Evolutionary conservation across 1,140 invertebrate genomes (phyloP).

Genomic region (Trichoplusia ni): DNA sequence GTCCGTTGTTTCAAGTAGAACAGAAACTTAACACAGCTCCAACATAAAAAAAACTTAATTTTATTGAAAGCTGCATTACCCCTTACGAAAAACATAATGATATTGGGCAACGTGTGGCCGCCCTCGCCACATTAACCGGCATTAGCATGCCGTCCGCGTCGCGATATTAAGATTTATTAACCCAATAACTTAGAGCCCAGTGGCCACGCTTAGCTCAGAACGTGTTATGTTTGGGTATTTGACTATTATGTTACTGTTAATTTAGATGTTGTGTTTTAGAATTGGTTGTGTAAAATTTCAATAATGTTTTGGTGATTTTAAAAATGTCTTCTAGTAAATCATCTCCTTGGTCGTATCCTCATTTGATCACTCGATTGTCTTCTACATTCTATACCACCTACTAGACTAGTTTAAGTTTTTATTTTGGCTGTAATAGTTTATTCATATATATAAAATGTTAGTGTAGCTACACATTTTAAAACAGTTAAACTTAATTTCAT

Average conservation of each 20-base stretch:
- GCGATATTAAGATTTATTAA: slow-evolving; percentile 69
- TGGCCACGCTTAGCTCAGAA: slow-evolving; percentile 13
- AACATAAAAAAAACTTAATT: too few relatives aligned
- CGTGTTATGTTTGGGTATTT: slow-evolving; percentile 27
- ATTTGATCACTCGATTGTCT: too few relatives aligned
- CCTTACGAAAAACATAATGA: slow-evolving; percentile 29
- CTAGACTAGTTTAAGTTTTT: too few relatives aligned
- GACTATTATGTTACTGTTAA: not conserved
- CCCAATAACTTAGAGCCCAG: slow-evolving; percentile 56
- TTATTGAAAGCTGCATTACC: not conserved
- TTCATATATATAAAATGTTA: too few relatives aligned
- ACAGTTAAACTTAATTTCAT: too few relatives aligned
- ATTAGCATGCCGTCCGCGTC: slow-evolving; percentile 53
- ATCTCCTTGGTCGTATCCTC: too few relatives aligned
- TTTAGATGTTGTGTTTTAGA: not conserved
- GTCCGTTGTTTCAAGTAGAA: not conserved
- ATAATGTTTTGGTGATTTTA: too few relatives aligned
- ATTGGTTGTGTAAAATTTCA: too few relatives aligned
- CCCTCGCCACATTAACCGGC: slow-evolving; percentile 51
- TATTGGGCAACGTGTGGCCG: slow-evolving; percentile 22
- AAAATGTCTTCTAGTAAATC: too few relatives aligned
- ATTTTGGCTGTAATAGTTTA: too few relatives aligned
- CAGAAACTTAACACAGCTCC: not conserved
- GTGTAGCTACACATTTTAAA: not conserved
- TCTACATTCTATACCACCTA: too few relatives aligned